Conservation (phyloP, 2,888 invertebrate species). For the Drosophila nigricruria region DNA sequence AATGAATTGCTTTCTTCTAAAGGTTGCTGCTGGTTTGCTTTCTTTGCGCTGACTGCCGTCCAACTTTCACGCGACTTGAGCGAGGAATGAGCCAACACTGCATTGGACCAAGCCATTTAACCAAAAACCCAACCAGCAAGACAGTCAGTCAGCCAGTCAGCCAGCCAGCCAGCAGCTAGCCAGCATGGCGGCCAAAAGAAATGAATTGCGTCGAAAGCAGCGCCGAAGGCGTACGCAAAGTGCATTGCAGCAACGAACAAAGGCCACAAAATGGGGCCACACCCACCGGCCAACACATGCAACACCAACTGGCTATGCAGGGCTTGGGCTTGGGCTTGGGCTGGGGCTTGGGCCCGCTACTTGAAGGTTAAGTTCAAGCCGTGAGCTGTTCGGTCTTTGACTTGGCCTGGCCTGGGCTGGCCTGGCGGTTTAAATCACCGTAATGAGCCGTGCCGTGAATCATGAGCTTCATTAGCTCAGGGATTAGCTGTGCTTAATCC, state of each 20-base stretch:
- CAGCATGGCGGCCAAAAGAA: conserved; percentile 47
- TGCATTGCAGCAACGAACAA: conserved; percentile 62
- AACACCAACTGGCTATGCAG: conserved; percentile 24
- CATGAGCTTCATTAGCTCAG: conserved; percentile 58
- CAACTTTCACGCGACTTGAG: conserved; percentile 85
- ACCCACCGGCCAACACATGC: conserved; percentile 45
- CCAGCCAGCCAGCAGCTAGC: conserved; percentile 14
- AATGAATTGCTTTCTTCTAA: conserved; percentile 40
- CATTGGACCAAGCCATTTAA: conserved; percentile 80
- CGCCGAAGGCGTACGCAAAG: conserved; percentile 49
- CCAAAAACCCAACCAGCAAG: conserved; percentile 55
- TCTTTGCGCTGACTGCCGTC: conserved; percentile 68
- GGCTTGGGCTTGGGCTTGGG: conserved; percentile 9
- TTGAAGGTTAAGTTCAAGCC: conserved; percentile 65
- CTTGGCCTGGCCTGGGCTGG: conserved; percentile 32
- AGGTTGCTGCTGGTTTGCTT: conserved; percentile 52
- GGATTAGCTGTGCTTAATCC: conserved; percentile 32
- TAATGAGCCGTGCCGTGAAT: conserved; percentile 63
- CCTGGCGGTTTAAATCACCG: conserved; percentile 34
- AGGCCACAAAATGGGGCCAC: conserved; percentile 62
- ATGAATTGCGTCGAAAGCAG: conserved; percentile 68
- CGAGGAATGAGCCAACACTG: conserved; percentile 83
- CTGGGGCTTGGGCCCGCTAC: conserved; percentile 30
- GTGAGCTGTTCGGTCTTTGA: conserved; percentile 57
- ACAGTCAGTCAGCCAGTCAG: conserved; percentile 5